A percentile compares a stretch with the other conserved stretches of the same genome.
These are phyloP conservation scores for Endotricha flammealis DNA, from an alignment of 2,888 invertebrate species.

Conservation along the genomic window DNA sequence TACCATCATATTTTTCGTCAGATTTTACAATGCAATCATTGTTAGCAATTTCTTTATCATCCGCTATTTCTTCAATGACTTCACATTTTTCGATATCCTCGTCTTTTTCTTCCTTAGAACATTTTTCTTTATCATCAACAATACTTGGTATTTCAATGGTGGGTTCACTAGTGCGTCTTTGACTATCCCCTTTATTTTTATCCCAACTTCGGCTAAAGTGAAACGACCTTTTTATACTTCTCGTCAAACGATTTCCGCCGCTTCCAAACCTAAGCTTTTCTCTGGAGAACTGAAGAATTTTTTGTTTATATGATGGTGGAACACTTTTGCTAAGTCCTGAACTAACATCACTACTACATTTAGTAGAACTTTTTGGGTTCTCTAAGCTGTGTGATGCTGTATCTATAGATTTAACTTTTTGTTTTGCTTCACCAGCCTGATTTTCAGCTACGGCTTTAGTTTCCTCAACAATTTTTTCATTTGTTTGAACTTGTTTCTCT, in stretches of 20 bases:
- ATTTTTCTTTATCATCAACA: slow-evolving; percentile 40
- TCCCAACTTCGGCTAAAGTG: slow-evolving; percentile 70
- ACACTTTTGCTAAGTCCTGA: slow-evolving; percentile 71
- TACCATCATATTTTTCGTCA: slow-evolving; percentile 58
- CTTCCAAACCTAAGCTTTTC: slow-evolving; percentile 70
- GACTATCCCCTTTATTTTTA: slow-evolving; percentile 58
- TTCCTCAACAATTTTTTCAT: slow-evolving; percentile 33
- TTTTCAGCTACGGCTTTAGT: slow-evolving; percentile 26
- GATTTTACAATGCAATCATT: slow-evolving; percentile 51
- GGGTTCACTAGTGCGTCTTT: slow-evolving; percentile 68
- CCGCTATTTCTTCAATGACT: slow-evolving; percentile 58
- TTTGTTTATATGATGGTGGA: slow-evolving; percentile 73
- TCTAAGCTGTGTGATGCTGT: slow-evolving; percentile 69
- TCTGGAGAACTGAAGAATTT: slow-evolving; percentile 67
- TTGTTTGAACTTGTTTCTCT: slow-evolving; percentile 58
- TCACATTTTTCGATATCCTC: slow-evolving; percentile 65
- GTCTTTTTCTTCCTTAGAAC: slow-evolving; percentile 63
- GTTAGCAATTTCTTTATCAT: slow-evolving; percentile 62
- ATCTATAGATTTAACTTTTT: slow-evolving; percentile 51
- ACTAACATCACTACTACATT: slow-evolving; percentile 62
- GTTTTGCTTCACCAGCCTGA: slow-evolving; percentile 38
- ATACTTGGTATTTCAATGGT: slow-evolving; percentile 50
- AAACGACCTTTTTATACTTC: slow-evolving; percentile 71
- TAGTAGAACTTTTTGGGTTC: slow-evolving; percentile 63
- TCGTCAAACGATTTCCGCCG: slow-evolving; percentile 64